Evolutionary conservation across 2,888 invertebrate genomes (phyloP).

Genomic region (Eristalinus sepulchralis): DNA sequence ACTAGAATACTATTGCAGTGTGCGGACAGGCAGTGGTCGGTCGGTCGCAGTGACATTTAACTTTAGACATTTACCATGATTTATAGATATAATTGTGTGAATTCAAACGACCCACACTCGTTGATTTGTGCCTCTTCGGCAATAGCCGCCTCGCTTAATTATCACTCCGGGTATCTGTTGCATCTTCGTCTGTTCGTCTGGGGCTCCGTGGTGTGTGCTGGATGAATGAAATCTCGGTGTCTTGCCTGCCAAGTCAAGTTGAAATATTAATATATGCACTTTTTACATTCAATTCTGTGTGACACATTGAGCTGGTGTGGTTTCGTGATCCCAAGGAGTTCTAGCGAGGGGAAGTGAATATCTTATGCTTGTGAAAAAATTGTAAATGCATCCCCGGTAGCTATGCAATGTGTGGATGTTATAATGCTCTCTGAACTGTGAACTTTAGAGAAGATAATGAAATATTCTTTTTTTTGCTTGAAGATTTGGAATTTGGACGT

Average conservation of each 20-base stretch:
- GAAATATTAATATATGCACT: slow-evolving; percentile 41
- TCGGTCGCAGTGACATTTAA: slow-evolving; percentile 65
- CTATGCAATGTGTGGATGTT: slow-evolving; percentile 43
- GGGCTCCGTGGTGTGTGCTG: not conserved
- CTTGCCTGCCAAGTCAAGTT: not conserved
- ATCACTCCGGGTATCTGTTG: slow-evolving; percentile 39
- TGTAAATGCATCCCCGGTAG: not conserved
- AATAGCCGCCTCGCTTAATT: slow-evolving; percentile 47
- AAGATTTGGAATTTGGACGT: not conserved
- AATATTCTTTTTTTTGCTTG: not conserved
- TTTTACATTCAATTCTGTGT: slow-evolving; percentile 8
- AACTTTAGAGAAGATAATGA: slow-evolving; percentile 15
- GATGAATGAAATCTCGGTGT: not conserved
- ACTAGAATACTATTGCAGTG: slow-evolving; percentile 47
- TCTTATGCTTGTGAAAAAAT: not conserved
- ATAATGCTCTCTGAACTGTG: slow-evolving; percentile 18
- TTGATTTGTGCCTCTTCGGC: slow-evolving; percentile 46
- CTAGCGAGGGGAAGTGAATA: not conserved
- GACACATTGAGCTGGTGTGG: slow-evolving; percentile 17
- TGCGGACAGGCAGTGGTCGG: slow-evolving; percentile 41
- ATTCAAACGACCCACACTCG: slow-evolving; percentile 57
- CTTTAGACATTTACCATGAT: slow-evolving; percentile 58
- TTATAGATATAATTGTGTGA: slow-evolving; percentile 61
- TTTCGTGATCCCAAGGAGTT: not conserved
- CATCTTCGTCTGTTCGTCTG: slow-evolving; percentile 36